Evolutionary conservation across 2,888 invertebrate genomes (phyloP), one percentile per base, ranked within the genome.

Genomic region (Ctenicera cuprea): DNA sequence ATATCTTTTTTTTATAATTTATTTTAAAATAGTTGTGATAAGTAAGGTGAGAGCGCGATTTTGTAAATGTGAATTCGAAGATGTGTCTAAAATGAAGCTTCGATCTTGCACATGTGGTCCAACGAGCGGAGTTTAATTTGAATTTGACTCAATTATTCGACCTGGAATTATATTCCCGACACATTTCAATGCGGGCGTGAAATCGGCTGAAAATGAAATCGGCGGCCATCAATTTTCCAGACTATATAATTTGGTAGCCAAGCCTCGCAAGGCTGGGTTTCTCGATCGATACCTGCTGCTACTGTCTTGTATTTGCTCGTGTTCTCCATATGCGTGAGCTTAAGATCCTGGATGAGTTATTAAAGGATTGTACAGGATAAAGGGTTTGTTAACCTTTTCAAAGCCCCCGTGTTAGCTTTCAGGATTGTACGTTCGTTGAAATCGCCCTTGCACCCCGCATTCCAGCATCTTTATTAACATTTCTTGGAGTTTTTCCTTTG

Each of bases 191-290:
- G 83, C 82, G 83, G 82, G 83, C 82, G 85, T 84, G 84, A 85
- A 86, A 85, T 85, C 84, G 85, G 83, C 83, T 83, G 85, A 84
- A 85, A 86, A 85, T 85, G 83, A 85, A 86, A 84, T 85, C 84
- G 85, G 81, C 83, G 84, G 83, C 84, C 85, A 85, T 85, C 85
- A 85, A 85, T 86, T 86, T 85, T 85, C 84, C 85, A 84, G 84
- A 82, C 84, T 83, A 85, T 84, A 84, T 85, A 83, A 84, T 83
- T 83, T 80, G 79, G 79, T 80, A 80, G 80, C 76, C 77, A 73
- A 73, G 66, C 64, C 65, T 72, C 61, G 63, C 63, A 69, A 71
- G 71, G 62, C 68, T 52, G 71, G 67, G 50, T 66, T 70, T 67
- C 54, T 50, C 54, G 71, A 75, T 75, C 74, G 73, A 75, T 75